Evolutionary conservation across 1,140 invertebrate genomes (phyloP).

Genomic region (Anoplolepis gracilipes): DNA sequence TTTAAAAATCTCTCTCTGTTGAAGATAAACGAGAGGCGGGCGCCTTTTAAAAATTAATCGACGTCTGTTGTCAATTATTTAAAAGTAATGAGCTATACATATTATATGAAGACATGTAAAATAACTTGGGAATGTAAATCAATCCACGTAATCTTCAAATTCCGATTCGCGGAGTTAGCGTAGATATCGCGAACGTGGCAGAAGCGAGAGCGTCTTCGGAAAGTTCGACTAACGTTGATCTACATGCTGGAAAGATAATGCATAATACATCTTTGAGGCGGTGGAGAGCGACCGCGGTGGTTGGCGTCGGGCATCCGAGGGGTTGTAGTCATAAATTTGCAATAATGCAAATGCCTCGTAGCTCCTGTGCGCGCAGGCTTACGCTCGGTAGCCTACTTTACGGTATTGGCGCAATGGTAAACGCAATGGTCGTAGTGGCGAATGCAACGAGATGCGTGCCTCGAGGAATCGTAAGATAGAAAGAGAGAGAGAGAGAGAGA

Average conservation of each 20-base stretch:
- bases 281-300: conserved; percentile 68
- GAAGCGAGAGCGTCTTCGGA: conserved; percentile 69
- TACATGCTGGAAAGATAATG: conserved; percentile 84
- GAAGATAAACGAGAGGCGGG: not conserved
- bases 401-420: conserved; percentile 71
- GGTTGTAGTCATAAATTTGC: conserved; percentile 81
- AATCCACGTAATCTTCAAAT: conserved; percentile 26
- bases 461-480: conserved; percentile 49
- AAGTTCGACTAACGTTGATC: conserved; percentile 83
- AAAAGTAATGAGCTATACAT: not conserved
- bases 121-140: conserved; percentile 62
- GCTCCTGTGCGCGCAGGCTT: conserved; percentile 68
- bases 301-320: conserved; percentile 67
- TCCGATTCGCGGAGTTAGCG: conserved; percentile 1
- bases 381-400: conserved; percentile 81
- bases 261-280: conserved; percentile 82
- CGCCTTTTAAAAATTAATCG: not conserved
- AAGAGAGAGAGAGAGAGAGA: conserved; percentile 2
- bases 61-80: not conserved
- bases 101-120: not conserved
- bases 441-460: conserved; percentile 63
- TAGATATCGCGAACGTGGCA: conserved; percentile 64
- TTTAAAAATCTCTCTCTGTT: not conserved
- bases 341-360: conserved; percentile 83
- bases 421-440: conserved; percentile 43